A percentile compares a stretch with the other conserved stretches of the same genome.
phyloP scores from a whole-genome alignment of 2,888 invertebrate genomes.

The Agonum fuliginosum region DNA sequence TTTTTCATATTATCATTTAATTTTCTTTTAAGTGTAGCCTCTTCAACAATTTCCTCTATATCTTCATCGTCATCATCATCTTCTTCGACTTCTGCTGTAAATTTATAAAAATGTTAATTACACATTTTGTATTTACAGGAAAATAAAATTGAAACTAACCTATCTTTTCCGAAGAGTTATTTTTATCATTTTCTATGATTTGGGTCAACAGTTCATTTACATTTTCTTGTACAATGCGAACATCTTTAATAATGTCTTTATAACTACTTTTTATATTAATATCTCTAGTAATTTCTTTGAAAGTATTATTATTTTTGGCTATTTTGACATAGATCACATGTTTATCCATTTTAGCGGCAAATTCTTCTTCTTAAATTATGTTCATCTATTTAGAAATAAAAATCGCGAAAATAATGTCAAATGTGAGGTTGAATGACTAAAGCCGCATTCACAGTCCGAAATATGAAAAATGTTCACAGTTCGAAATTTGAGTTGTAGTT shows the following conservation, averaged over 20 bases:
- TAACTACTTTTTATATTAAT: constrained; percentile 19
- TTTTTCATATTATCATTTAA: neutral
- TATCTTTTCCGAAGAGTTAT: constrained; percentile 34
- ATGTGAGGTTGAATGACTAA: no score
- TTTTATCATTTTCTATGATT: constrained; percentile 59
- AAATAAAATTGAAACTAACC: constrained; percentile 51
- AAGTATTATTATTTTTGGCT: constrained; percentile 24
- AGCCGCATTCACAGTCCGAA: no score
- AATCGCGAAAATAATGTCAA: no score
- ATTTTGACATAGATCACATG: constrained; percentile 45
- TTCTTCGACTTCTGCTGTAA: constrained; percentile 8
- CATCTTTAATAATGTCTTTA: constrained; percentile 42
- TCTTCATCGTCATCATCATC: constrained; percentile 49
- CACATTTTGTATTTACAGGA: neutral
- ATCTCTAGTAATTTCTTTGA: constrained; percentile 18
- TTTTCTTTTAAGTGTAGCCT: constrained; percentile 38
- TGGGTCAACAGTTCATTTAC: constrained; percentile 57
- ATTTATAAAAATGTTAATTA: neutral
- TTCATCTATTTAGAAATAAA: constrained; percentile 4
- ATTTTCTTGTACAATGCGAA: constrained; percentile 55
- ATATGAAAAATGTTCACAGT: no score
- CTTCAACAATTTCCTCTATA: constrained; percentile 1
- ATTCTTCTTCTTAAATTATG: constrained; percentile 11
- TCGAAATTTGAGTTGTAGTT: no score
- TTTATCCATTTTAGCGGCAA: constrained; percentile 41